These are phyloP conservation scores for Cervus canadensis DNA, from an alignment of 2,113 vertebrate genomes.

Conservation along the genomic window DNA sequence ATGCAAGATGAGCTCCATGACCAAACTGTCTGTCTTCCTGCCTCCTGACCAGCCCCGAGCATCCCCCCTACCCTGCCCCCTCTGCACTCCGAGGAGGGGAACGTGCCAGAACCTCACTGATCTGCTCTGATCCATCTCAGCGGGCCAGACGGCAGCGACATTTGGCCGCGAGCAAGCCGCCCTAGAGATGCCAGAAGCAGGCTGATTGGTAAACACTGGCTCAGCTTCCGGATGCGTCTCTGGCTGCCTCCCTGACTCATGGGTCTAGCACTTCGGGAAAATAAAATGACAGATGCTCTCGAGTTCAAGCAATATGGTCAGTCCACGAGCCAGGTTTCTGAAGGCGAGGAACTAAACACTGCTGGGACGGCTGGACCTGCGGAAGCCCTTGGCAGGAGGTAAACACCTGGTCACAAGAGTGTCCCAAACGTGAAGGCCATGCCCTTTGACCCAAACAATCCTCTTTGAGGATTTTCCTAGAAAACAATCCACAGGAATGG, in stretches of 20 bases:
- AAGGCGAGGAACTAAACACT: fast-evolving
- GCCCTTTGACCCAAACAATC: neutral
- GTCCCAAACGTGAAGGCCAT: fast-evolving
- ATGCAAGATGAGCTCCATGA: fast-evolving
- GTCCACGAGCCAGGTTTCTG: neutral
- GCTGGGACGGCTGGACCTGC: fast-evolving
- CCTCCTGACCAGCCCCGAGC: neutral
- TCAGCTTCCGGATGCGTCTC: fast-evolving
- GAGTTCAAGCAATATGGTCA: neutral
- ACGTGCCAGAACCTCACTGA: neutral
- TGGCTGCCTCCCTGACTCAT: neutral
- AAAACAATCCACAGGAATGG: neutral
- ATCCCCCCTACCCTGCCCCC: fast-evolving
- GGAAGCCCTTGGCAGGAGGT: neutral
- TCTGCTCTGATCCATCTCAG: neutral
- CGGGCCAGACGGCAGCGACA: neutral
- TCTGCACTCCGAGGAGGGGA: fast-evolving
- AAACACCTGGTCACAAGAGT: fast-evolving
- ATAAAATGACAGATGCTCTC: neutral
- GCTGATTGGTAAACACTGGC: neutral
- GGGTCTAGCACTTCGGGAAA: neutral
- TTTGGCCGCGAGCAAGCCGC: neutral
- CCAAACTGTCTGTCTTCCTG: neutral
- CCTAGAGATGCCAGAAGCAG: neutral
- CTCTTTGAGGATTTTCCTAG: neutral